A percentile compares a stretch with the other conserved stretches of the same genome.
phyloP scores from a whole-genome alignment of 2,113 vertebrate species.

The Todiramphus saurophagus region DNA sequence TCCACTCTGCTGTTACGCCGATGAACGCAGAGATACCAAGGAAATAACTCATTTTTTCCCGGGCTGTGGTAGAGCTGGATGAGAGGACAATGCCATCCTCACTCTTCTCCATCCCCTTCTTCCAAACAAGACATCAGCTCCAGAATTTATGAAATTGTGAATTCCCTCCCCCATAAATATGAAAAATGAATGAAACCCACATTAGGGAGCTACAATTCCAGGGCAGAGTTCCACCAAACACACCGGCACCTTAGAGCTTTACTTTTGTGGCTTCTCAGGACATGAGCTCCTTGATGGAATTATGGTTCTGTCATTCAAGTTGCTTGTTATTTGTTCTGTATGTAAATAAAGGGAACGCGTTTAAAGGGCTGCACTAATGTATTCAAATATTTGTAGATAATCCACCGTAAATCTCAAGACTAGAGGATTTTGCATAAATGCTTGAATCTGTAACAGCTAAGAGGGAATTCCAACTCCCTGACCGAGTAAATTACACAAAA shows the following conservation, averaged over 20 bases:
- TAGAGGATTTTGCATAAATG: conserved; percentile 60
- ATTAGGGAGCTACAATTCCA: background rate
- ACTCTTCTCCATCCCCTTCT: background rate
- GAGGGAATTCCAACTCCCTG: conserved; percentile 69
- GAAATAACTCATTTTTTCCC: background rate
- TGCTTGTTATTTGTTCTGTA: conserved; percentile 40
- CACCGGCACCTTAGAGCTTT: background rate
- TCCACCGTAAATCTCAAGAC: conserved; percentile 47
- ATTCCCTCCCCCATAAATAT: too few relatives aligned
- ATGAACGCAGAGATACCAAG: background rate
- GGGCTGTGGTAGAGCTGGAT: background rate
- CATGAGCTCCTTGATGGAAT: conserved; percentile 25
- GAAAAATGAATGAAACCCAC: background rate
- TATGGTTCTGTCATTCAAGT: conserved; percentile 27
- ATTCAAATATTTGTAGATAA: conserved; percentile 71
- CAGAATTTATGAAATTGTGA: background rate
- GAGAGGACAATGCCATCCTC: background rate
- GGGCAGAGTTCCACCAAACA: background rate
- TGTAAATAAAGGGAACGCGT: conserved; percentile 50
- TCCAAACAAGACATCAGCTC: background rate
- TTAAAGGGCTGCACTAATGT: conserved; percentile 48
- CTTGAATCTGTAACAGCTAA: conserved; percentile 51
- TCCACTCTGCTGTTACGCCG: background rate
- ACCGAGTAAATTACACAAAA: conserved; percentile 64
- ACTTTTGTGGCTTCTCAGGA: background rate